Evolutionary conservation across 2,888 invertebrate species (phyloP).

Genomic region (Lasiommata megera): DNA sequence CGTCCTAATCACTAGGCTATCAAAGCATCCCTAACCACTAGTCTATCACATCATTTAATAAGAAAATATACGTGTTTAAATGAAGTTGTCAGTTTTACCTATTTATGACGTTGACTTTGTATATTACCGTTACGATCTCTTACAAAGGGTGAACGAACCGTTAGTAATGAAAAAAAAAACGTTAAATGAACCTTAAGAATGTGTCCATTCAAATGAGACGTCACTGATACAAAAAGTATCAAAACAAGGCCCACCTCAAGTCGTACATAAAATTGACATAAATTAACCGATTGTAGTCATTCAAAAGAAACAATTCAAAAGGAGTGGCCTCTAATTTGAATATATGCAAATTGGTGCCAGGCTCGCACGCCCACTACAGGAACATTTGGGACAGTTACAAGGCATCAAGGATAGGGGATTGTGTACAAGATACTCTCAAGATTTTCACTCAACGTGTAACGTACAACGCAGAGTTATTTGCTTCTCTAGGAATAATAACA

Average conservation of each 20-base stretch:
- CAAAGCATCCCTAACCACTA: no score
- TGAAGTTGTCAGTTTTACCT: no score
- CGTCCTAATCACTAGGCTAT: no score
- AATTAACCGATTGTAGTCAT: conserved; percentile 49
- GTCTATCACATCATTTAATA: no score
- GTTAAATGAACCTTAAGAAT: conserved; percentile 2
- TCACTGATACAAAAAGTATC: conserved; percentile 23
- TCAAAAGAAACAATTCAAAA: conserved; percentile 52
- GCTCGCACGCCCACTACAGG: conserved; percentile 51
- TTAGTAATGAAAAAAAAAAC: not conserved
- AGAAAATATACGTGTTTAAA: no score
- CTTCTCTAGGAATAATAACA: no score
- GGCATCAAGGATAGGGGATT: conserved; percentile 19
- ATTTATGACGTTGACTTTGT: no score
- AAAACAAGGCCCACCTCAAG: conserved; percentile 17
- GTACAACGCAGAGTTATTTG: no score
- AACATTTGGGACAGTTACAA: conserved; percentile 21
- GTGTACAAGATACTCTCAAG: not conserved
- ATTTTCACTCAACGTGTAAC: not conserved
- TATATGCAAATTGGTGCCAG: conserved; percentile 56
- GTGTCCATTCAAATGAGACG: conserved; percentile 24
- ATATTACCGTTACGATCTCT: no score
- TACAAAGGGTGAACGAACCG: not conserved
- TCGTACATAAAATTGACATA: conserved; percentile 36
- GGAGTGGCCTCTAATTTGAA: conserved; percentile 58